Conservation (phyloP, 2,797 vertebrate species). For the Lutra lutra region DNA sequence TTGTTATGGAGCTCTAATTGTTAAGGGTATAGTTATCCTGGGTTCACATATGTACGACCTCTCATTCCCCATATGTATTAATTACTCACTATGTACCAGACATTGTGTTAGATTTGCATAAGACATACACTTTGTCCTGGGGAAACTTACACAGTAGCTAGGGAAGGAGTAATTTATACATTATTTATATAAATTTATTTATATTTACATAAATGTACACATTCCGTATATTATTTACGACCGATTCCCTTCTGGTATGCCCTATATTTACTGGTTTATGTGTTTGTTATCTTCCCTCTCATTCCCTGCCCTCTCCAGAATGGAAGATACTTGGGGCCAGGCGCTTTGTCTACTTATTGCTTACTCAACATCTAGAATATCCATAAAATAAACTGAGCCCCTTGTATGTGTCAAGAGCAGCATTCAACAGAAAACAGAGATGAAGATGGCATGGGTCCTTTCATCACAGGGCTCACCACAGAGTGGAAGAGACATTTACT, state of each 20-base stretch:
- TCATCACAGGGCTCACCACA: background rate
- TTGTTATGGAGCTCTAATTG: background rate
- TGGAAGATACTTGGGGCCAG: background rate
- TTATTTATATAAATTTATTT: background rate
- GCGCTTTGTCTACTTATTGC: background rate
- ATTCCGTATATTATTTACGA: background rate
- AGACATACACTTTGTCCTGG: background rate
- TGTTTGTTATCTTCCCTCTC: background rate
- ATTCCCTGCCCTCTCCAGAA: background rate
- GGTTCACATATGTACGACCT: background rate
- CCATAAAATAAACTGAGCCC: background rate
- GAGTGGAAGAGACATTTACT: background rate
- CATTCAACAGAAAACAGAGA: background rate
- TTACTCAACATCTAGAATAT: conserved; percentile 11
- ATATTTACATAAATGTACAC: background rate
- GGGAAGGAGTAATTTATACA: background rate
- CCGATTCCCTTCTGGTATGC: background rate
- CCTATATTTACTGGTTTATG: background rate
- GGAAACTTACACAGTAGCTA: background rate
- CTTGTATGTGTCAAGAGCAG: background rate
- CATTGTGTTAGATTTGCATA: background rate
- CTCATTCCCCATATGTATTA: background rate
- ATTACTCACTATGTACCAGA: background rate
- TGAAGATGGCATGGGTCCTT: background rate
- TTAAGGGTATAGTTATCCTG: background rate